These are phyloP conservation scores for Enteromius viviparus DNA, from an alignment of 2,797 vertebrate species.

Conservation along the genomic window DNA sequence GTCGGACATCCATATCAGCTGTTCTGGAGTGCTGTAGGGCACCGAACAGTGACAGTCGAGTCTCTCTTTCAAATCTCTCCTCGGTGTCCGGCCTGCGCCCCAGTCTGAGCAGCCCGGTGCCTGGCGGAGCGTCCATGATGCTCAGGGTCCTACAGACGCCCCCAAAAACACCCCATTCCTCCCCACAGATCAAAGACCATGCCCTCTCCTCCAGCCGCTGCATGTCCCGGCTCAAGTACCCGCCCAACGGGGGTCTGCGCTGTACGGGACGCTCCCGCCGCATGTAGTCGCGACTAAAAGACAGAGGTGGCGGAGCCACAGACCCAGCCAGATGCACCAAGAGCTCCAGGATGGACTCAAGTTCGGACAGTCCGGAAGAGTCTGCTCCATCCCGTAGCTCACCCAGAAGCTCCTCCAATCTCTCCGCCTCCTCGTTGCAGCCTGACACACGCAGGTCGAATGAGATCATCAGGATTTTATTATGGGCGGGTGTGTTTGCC, in stretches of 20 bases:
- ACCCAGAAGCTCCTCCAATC: constrained; percentile 86
- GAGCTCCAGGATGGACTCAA: constrained; percentile 85
- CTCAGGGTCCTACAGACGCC: constrained; percentile 77
- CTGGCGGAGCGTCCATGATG: constrained; percentile 87
- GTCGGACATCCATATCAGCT: constrained; percentile 87
- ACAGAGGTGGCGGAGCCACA: constrained; percentile 77
- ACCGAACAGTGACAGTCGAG: constrained; percentile 89
- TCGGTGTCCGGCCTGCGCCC: constrained; percentile 77
- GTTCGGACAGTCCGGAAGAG: constrained; percentile 69
- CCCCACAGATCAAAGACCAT: constrained; percentile 77
- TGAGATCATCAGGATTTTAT: constrained; percentile 92
- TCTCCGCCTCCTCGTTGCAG: constrained; percentile 84
- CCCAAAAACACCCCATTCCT: constrained; percentile 77
- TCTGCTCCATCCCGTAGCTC: constrained; percentile 72
- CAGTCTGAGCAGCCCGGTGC: constrained; percentile 81
- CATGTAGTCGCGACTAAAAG: constrained; percentile 79
- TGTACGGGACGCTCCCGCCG: constrained; percentile 73
- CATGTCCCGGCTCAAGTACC: constrained; percentile 78
- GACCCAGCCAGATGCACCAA: constrained; percentile 90
- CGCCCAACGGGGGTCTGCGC: constrained; percentile 70
- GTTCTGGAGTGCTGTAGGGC: constrained; percentile 92
- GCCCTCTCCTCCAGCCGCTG: constrained; percentile 77
- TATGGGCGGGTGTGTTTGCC: constrained; percentile 82
- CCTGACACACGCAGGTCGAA: constrained; percentile 91
- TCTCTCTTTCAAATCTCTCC: constrained; percentile 91